A percentile compares a stretch with the other conserved stretches of the same genome.
Conservation (phyloP, 2,113 vertebrate species). For the Epinephelus fuscoguttatus region DNA sequence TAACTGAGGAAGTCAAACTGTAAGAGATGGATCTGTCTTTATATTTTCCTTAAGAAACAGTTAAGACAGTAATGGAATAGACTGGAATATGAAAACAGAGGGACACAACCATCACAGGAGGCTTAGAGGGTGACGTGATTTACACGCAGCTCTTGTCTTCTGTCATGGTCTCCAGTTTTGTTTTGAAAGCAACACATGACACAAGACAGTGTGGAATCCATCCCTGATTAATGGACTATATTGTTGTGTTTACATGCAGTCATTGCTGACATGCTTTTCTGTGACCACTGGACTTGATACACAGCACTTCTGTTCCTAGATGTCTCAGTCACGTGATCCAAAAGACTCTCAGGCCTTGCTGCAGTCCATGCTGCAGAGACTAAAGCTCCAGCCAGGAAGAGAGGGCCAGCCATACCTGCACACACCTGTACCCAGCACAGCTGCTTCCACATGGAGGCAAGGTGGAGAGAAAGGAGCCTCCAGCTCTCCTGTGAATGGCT, state of each 20-base stretch:
- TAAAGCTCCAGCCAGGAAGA: constrained; percentile 76
- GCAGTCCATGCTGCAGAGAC: constrained; percentile 85
- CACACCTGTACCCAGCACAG: not conserved
- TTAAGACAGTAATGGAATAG: constrained; percentile 20
- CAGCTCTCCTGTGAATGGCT: constrained; percentile 41
- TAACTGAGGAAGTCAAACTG: constrained; percentile 17
- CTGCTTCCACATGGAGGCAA: constrained; percentile 3
- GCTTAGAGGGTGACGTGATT: constrained; percentile 24
- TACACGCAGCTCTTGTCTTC: constrained; percentile 2
- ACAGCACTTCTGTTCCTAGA: constrained; percentile 53
- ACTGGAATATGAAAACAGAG: constrained; percentile 34
- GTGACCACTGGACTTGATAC: constrained; percentile 26
- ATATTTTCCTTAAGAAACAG: constrained; percentile 23
- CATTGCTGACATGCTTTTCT: constrained; percentile 13
- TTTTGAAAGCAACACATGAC: not conserved
- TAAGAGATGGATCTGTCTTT: constrained; percentile 16
- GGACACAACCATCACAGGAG: constrained; percentile 4
- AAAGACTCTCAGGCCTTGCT: constrained; percentile 78
- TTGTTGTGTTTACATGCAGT: not conserved
- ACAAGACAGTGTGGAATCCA: not conserved
- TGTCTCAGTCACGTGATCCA: constrained; percentile 77
- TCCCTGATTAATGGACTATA: not conserved
- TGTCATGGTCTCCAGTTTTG: not conserved
- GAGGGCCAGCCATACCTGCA: constrained; percentile 44
- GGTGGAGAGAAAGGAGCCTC: constrained; percentile 6